Conservation (phyloP, 2,113 vertebrate species). For the Ailurus styani region DNA sequence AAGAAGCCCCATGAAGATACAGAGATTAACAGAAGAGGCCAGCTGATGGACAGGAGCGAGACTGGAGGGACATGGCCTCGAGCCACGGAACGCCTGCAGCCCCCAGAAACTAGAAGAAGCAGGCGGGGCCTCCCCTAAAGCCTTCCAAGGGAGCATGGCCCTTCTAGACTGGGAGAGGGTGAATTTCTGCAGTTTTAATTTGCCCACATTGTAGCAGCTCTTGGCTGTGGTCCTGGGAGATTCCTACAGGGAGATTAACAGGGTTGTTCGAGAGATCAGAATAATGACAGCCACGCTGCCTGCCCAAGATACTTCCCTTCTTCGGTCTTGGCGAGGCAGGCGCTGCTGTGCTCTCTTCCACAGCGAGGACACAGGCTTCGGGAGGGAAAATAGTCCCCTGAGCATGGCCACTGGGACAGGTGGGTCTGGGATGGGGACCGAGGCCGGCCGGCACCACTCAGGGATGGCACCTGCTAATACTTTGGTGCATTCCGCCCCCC, state of each 20-base stretch:
- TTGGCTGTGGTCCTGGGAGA: neutral
- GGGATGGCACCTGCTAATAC: neutral
- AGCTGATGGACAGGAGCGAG: neutral
- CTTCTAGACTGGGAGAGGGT: neutral
- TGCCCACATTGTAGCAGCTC: neutral
- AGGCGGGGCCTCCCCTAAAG: neutral
- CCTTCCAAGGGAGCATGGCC: neutral
- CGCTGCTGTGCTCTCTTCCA: neutral
- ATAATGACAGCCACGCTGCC: neutral
- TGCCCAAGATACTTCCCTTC: neutral
- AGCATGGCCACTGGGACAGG: neutral
- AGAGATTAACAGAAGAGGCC: neutral
- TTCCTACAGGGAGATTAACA: neutral
- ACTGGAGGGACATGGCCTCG: neutral
- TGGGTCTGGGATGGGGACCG: neutral
- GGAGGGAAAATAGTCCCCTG: neutral
- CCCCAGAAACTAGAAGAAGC: neutral
- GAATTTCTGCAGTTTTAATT: neutral
- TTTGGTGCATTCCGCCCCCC: neutral
- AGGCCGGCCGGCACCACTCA: neutral
- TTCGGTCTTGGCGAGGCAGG: neutral
- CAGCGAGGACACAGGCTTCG: neutral
- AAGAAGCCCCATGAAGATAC: neutral
- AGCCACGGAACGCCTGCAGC: neutral
- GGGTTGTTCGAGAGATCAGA: neutral